Base-by-base conservation (phyloP, 2,113 vertebrate species). In the Notarius lentiginosus region DNA sequence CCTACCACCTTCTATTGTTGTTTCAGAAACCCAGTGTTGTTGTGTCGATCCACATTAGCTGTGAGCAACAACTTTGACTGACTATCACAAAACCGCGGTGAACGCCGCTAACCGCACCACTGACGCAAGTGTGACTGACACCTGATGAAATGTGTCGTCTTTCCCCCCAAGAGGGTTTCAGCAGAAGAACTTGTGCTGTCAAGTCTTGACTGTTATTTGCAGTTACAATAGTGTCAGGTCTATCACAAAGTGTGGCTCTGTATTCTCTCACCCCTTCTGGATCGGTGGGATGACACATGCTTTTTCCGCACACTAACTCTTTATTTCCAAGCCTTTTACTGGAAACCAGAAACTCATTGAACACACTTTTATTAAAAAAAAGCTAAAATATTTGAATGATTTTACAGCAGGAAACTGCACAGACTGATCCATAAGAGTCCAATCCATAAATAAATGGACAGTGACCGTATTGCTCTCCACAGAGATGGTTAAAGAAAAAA, bases 71-170 rank as follows among this genome's bases (percentile, higher is more conserved):
- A 56, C 79, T 27, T 60, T 85, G 49, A 60, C 66, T 77, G 55
- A 82, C 82, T 82, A 88, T 55, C 84, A 88, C 49, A 77, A 77
- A 53, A 77, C 5, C 24, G 8, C 15, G 8, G 53, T 83, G 61
- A 76, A 79, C 34, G 34, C 34, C 41, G 68, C 55, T 82, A 53
- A 86, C 72, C 70, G 49, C n/a, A 24, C 84, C 86, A 85, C 84
- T 72, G 55, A 56, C 41, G 68, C 58, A 73, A 86, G 83, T 75
- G 72, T 76, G 68, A 84, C 76, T 84, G 65, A 76, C 82, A 87
- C 65, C 85, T 82, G 76, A 87, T 87, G 66, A 87, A 84, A 87
- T 84, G 82, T 80, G 55, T 72, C 63, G 63, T 79, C 41, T 84
- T 82, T 73, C 24, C 79, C 41, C 88, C 83, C 85, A 73, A 84